These are phyloP conservation scores for Lacerta bilineata DNA, from an alignment of 2,797 vertebrate species.

Conservation along the genomic window DNA sequence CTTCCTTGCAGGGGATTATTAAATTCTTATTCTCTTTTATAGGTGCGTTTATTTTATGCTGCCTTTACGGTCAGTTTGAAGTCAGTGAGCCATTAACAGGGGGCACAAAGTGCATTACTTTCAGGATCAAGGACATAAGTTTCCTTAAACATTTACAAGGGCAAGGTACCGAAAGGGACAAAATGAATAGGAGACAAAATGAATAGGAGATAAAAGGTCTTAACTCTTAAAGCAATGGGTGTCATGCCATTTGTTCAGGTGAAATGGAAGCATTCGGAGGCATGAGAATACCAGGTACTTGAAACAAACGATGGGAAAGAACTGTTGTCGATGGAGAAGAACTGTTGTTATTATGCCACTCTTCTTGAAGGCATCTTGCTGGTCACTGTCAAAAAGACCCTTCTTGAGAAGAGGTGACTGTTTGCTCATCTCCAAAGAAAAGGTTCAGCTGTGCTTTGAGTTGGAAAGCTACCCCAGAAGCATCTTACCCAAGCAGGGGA, in stretches of 20 bases:
- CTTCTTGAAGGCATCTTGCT: neutral
- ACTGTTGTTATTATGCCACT: neutral
- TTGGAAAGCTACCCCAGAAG: too few species aligned
- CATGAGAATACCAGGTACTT: neutral
- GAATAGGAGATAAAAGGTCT: neutral
- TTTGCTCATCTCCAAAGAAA: too few species aligned
- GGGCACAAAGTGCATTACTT: constrained; percentile 11
- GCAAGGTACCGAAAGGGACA: neutral
- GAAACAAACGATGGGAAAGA: neutral
- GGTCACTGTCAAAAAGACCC: too few species aligned
- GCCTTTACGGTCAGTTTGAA: constrained; percentile 28
- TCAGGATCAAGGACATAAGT: constrained; percentile 14
- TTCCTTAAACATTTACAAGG: neutral
- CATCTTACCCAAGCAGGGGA: too few species aligned
- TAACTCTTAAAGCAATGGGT: neutral
- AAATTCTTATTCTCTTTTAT: constrained; percentile 38
- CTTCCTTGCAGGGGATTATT: constrained; percentile 18
- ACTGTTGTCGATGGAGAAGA: too few species aligned
- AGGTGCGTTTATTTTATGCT: constrained; percentile 35
- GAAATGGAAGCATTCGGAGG: neutral
- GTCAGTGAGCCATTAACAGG: neutral
- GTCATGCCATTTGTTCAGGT: neutral
- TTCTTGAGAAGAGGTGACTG: too few species aligned
- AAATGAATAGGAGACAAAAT: neutral
- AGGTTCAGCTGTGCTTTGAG: too few species aligned